Evolutionary conservation across 2,113 vertebrate species (phyloP).

Genomic region (Petaurus breviceps): DNA sequence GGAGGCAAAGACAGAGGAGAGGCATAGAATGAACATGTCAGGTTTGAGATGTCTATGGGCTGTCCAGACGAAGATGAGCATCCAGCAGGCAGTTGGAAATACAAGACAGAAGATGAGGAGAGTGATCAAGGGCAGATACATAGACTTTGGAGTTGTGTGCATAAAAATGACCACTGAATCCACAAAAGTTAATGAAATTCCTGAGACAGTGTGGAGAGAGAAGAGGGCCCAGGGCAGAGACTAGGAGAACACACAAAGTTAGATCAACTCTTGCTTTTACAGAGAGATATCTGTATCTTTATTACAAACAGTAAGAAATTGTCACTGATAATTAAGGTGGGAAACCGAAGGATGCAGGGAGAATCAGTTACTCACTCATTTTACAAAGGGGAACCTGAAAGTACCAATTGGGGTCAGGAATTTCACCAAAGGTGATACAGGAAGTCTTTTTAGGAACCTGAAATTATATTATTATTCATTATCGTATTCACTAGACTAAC

Average conservation of each 20-base stretch:
- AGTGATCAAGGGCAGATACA: slow-evolving; percentile 7
- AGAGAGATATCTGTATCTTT: not conserved
- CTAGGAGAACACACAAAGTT: not conserved
- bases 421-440: not conserved
- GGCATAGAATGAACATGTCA: slow-evolving; percentile 5
- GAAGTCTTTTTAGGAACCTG: not conserved
- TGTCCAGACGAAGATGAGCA: not conserved
- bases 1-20: not conserved
- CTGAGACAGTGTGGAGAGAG: not conserved
- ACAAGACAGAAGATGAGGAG: not conserved
- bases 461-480: not conserved
- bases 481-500: not conserved
- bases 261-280: not conserved
- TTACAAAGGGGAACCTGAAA: not conserved
- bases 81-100: not conserved
- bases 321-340: not conserved
- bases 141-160: not conserved
- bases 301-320: not conserved
- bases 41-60: slow-evolving; percentile 15
- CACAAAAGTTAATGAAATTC: not conserved
- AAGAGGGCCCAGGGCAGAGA: not conserved
- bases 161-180: slow-evolving; percentile 1
- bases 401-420: not conserved
- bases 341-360: not conserved
- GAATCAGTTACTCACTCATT: not conserved